phyloP scores from a whole-genome alignment of 2,797 vertebrate genomes.

The Hoplostethus atlanticus region DNA sequence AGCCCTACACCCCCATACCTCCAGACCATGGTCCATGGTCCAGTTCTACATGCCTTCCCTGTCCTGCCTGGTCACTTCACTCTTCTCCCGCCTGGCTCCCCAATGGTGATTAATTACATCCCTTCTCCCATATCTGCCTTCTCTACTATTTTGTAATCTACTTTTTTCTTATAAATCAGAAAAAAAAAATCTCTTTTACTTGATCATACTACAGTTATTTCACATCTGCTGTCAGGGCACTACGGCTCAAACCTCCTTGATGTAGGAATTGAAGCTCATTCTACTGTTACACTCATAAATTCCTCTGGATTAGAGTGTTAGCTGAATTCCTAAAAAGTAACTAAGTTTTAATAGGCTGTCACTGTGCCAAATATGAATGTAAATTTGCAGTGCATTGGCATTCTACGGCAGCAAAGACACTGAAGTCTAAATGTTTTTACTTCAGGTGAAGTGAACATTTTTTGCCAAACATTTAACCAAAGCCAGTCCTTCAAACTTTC shows the following conservation, averaged over 20 bases:
- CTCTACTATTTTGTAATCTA: too few species aligned
- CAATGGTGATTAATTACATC: background rate
- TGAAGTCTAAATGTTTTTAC: background rate
- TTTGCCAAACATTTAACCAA: slow-evolving; percentile 14
- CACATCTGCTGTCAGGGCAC: background rate
- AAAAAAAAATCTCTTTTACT: background rate
- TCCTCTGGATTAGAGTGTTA: slow-evolving; percentile 12
- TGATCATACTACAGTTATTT: too few species aligned
- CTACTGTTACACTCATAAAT: slow-evolving; percentile 16
- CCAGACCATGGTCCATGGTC: too few species aligned
- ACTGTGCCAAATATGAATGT: background rate
- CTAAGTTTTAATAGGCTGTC: background rate
- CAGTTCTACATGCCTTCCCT: too few species aligned
- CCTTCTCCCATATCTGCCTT: background rate
- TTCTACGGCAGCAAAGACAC: background rate
- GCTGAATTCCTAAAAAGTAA: background rate
- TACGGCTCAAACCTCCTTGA: slow-evolving; percentile 27
- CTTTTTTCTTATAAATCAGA: too few species aligned
- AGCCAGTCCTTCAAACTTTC: slow-evolving; percentile 1
- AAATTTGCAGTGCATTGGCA: slow-evolving; percentile 5
- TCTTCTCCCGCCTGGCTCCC: too few species aligned
- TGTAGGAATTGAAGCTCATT: slow-evolving; percentile 8
- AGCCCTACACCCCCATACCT: too few species aligned
- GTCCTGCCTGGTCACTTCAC: too few species aligned
- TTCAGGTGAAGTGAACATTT: background rate